Conservation (phyloP, 2,797 vertebrate genomes). For the Chelmon rostratus region DNA sequence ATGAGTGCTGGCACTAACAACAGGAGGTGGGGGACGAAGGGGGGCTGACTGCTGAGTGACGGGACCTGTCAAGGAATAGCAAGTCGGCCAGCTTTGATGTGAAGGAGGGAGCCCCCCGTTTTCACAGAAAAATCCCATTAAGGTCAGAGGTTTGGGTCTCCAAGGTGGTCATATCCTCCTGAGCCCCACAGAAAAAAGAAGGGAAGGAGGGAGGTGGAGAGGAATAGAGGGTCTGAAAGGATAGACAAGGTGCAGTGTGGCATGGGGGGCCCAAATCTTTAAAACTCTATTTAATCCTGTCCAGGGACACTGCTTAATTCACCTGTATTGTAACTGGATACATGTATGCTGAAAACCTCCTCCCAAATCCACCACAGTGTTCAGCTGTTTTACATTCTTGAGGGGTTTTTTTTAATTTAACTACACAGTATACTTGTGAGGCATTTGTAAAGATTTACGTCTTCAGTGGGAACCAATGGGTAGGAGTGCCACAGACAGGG, state of each 20-base stretch:
- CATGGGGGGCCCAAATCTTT: neutral
- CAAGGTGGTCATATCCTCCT: conserved; percentile 62
- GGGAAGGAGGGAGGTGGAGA: conserved; percentile 13
- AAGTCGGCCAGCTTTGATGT: conserved; percentile 69
- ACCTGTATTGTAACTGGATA: too few species aligned
- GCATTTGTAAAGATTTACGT: too few species aligned
- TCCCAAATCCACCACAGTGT: too few species aligned
- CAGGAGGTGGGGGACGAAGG: conserved; percentile 26
- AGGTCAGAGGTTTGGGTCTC: conserved; percentile 66
- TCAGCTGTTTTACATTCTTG: too few species aligned
- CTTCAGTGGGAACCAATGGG: too few species aligned
- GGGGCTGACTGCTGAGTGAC: conserved; percentile 44
- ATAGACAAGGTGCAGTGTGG: neutral
- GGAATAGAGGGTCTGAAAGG: conserved; percentile 33
- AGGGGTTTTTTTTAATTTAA: too few species aligned
- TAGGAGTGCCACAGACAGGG: too few species aligned
- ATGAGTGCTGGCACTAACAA: conserved; percentile 53
- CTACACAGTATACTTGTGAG: too few species aligned
- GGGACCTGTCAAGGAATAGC: conserved; percentile 50
- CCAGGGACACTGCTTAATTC: too few species aligned
- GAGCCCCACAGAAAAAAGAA: neutral
- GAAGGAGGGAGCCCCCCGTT: conserved; percentile 33
- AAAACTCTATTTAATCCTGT: conserved; percentile 24
- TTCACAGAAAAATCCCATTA: conserved; percentile 45
- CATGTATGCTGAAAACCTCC: too few species aligned